Evolutionary conservation across 1,140 invertebrate genomes (phyloP).

Genomic region (Scaptomyza graminum): DNA sequence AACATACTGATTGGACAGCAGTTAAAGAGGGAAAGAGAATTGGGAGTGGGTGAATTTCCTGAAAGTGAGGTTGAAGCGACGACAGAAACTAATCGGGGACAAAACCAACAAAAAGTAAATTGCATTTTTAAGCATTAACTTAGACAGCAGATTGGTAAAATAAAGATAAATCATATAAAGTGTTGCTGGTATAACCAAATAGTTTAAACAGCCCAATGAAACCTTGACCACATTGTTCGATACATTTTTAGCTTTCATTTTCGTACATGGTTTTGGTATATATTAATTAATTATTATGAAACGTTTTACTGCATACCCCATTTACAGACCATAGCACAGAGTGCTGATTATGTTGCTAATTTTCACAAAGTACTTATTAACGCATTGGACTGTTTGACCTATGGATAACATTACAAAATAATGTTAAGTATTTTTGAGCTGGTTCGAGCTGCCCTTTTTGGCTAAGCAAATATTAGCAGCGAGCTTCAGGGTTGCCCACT

Average conservation of each 20-base stretch:
- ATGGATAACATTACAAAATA: conserved; percentile 57
- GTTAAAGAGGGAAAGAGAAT: not conserved
- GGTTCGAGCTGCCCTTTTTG: conserved; percentile 21
- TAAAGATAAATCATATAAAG: no score
- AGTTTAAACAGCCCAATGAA: no score
- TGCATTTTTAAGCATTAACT: not conserved
- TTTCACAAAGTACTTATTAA: conserved; percentile 21
- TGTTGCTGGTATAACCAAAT: no score
- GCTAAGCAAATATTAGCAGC: conserved; percentile 75
- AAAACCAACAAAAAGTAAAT: not conserved
- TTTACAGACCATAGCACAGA: not conserved
- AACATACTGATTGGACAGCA: conserved; percentile 63
- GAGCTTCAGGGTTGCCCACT: conserved; percentile 55
- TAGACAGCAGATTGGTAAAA: no score
- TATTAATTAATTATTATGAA: conserved; percentile 5
- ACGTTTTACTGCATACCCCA: not conserved
- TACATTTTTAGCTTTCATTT: not conserved
- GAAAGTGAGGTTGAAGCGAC: conserved; percentile 45
- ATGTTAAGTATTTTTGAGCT: conserved; percentile 42
- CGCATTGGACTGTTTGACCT: conserved; percentile 49
- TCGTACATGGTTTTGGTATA: not conserved
- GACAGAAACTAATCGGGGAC: conserved; percentile 28
- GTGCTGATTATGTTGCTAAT: conserved; percentile 68
- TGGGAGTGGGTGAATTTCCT: not conserved
- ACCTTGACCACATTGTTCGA: no score